Base-by-base conservation (phyloP, 92 coral and sea anemone genomes). In the Pocillopora meandrina region DNA sequence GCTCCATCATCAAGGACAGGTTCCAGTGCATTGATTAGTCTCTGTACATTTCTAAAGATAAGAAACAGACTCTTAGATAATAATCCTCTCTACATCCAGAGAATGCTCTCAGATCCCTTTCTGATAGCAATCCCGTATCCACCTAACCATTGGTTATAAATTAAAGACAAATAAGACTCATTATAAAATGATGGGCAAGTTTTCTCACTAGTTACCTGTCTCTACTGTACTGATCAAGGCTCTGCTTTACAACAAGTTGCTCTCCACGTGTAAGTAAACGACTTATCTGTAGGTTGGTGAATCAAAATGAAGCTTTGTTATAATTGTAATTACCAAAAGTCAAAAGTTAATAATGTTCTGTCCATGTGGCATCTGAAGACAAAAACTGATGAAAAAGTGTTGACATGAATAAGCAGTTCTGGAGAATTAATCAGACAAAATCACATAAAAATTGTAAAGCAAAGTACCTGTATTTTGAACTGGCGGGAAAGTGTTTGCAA, bases 181-280 rank as follows among this genome's bases (percentile, higher is more conserved):
- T 42, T 42, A 42, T 42, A 42, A 42, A 42, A 42, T 7, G 49
- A 42, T 42, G 49, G 49, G 8, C 0, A 42, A 42, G 52, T 42
- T 59, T 59, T 59, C 14, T 12, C 18, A 16, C 3, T 66, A 56
- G 12, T 56, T 68, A 90, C 98, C 98, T 94, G 89, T 96, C 94
- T 60, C 75, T 91, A 21, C 90, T 94, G 84, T 97, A 97, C 56
- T 89, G 93, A 33, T 90, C 87, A 56, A 97, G 91, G 72, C 95
- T 91, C 85, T 97, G 99, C 78, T 92, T 97, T 57, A 97, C 85
- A 19, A 95, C 95, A 49, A 89, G 85, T 84, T 97, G 99, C 73
- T 97, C 99, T 67, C 99, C 99, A 70, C 90, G 92, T n/a, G 99
- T 97, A 59, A 97, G 93, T 64, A 97, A 88, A 33, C 87, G 97